Percentiles rank a stretch among this genome's conserved stretches.
Evolutionary conservation across 2,797 vertebrate species (phyloP).

Genomic region (Brachymystax lenok): DNA sequence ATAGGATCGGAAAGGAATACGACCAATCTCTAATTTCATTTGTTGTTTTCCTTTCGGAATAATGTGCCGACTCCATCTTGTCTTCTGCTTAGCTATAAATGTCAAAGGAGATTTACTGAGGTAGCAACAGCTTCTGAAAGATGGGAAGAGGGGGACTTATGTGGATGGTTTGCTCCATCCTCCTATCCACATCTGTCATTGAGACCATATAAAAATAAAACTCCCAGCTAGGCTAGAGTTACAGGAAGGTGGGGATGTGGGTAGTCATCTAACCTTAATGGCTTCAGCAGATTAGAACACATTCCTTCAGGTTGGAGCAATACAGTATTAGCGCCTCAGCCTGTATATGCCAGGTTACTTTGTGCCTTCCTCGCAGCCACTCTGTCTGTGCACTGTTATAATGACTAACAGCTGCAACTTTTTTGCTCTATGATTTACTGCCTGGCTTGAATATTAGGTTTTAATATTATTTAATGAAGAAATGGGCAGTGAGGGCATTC

Average conservation of each 20-base stretch:
- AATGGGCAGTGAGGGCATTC: background rate
- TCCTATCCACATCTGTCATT: slow-evolving; percentile 41
- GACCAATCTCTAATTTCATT: background rate
- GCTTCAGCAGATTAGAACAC: slow-evolving; percentile 65
- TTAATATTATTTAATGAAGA: background rate
- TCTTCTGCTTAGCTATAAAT: background rate
- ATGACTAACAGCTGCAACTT: slow-evolving; percentile 16
- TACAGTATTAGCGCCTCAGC: slow-evolving; percentile 15
- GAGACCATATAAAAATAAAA: slow-evolving; percentile 47
- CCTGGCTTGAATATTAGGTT: background rate
- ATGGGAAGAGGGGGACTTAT: no score
- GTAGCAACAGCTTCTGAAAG: background rate
- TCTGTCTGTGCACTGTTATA: background rate
- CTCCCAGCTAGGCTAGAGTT: slow-evolving; percentile 36
- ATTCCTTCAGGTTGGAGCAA: slow-evolving; percentile 45
- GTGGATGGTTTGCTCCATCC: background rate
- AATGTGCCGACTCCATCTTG: background rate
- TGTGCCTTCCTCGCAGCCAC: slow-evolving; percentile 10
- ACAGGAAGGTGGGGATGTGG: slow-evolving; percentile 27
- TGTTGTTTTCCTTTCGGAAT: background rate
- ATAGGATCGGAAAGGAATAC: no score
- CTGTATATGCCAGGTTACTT: background rate
- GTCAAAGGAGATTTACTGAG: background rate
- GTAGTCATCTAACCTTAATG: slow-evolving; percentile 53
- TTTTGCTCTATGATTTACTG: slow-evolving; percentile 6